Conservation (phyloP, 2,888 invertebrate genomes). For the Phania funesta region DNA sequence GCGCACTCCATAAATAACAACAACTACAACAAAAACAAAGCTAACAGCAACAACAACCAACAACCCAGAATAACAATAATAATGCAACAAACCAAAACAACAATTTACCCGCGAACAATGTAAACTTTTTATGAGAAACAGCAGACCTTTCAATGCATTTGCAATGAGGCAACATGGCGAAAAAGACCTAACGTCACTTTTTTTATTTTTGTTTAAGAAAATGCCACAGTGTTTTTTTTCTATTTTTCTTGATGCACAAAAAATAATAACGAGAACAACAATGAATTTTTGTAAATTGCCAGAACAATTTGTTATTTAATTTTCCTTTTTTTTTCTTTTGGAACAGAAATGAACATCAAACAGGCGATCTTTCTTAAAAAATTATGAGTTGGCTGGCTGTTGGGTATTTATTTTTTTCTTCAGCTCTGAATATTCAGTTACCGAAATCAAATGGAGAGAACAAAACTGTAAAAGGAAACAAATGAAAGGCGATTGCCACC, state of each 20-base stretch:
- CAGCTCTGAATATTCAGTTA: conserved; percentile 44
- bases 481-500: background rate
- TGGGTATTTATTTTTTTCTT: background rate
- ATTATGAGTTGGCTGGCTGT: conserved; percentile 43
- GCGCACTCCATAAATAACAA: conserved; percentile 62
- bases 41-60: background rate
- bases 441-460: background rate
- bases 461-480: background rate
- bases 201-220: background rate
- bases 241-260: background rate
- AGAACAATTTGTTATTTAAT: conserved; percentile 23
- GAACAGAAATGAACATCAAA: conserved; percentile 6
- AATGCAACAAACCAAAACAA: background rate
- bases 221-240: no score
- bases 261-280: background rate
- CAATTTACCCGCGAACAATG: background rate
- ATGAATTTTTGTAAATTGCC: conserved; percentile 37
- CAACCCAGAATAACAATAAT: background rate
- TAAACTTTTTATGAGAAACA: conserved; percentile 9
- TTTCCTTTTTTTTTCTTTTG: background rate
- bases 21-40: conserved; percentile 14
- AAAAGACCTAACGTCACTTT: background rate
- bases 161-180: background rate
- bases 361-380: conserved; percentile 40
- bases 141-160: conserved; percentile 27